These are phyloP conservation scores for Trichogramma evanescens DNA, from an alignment of 2,888 invertebrate species.

Conservation along the genomic window DNA sequence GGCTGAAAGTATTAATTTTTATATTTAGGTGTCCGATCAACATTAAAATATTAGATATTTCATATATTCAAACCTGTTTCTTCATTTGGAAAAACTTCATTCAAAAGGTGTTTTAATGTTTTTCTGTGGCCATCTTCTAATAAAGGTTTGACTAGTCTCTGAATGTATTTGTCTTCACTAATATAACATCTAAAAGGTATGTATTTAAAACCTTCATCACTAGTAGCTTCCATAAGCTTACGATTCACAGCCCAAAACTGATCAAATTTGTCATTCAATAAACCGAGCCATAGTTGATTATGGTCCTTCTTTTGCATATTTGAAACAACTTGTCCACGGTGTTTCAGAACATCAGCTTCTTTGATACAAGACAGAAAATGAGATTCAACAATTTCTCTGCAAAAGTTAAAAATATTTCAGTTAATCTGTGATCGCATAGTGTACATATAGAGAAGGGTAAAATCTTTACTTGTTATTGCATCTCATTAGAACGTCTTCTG, in stretches of 20 bases:
- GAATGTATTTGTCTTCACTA: slow-evolving; percentile 62
- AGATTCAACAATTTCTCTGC: slow-evolving; percentile 83
- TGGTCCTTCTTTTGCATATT: slow-evolving; percentile 95
- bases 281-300: slow-evolving; percentile 88
- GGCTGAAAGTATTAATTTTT: slow-evolving; percentile 48
- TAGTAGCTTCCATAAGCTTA: slow-evolving; percentile 83
- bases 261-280: slow-evolving; percentile 95
- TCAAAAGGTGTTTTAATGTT: slow-evolving; percentile 64
- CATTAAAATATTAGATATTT: neutral
- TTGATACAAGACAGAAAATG: slow-evolving; percentile 93
- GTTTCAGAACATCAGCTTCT: slow-evolving; percentile 97
- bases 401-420: slow-evolving; percentile 29
- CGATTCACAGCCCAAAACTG: slow-evolving; percentile 98
- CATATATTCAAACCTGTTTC: slow-evolving; percentile 40
- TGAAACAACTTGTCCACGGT: slow-evolving; percentile 80
- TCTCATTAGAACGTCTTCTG: slow-evolving; percentile 79
- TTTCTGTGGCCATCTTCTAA: slow-evolving; percentile 67
- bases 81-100: slow-evolving; percentile 62
- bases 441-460: neutral
- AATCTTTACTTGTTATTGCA: slow-evolving; percentile 69
- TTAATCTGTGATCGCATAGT: slow-evolving; percentile 1
- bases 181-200: slow-evolving; percentile 81
- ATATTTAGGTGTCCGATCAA: neutral
- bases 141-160: slow-evolving; percentile 70
- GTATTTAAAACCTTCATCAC: slow-evolving; percentile 75